Conservation (phyloP, 64 coral and sea anemone genomes). For the Porites lutea region DNA sequence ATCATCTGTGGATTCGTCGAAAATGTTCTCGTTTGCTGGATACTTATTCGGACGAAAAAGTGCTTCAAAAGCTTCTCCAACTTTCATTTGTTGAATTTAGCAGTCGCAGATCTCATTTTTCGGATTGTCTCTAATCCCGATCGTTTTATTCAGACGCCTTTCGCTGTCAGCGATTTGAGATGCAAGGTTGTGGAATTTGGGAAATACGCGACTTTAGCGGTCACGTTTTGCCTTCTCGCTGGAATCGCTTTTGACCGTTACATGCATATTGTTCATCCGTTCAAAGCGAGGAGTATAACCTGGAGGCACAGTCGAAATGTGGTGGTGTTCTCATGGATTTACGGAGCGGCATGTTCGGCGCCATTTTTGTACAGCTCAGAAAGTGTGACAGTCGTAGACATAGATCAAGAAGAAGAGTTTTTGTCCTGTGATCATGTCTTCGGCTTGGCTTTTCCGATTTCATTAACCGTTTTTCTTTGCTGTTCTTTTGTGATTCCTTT, state of each 20-base stretch:
- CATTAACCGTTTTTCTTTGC: background rate
- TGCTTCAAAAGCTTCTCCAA: constrained; percentile 35
- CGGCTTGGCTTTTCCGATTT: constrained; percentile 17
- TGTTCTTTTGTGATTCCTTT: constrained; percentile 42
- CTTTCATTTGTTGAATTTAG: constrained; percentile 55
- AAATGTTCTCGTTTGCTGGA: constrained; percentile 12
- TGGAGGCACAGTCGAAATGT: constrained; percentile 50
- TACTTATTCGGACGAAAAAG: constrained; percentile 16
- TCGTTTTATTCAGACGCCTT: background rate
- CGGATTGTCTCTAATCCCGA: background rate
- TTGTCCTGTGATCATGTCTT: background rate
- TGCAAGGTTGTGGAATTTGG: constrained; percentile 25
- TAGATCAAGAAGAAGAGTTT: background rate
- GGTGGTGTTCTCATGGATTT: constrained; percentile 21
- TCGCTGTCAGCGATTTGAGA: background rate
- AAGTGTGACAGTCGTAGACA: background rate
- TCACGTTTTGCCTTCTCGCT: constrained; percentile 38
- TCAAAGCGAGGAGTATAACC: constrained; percentile 14
- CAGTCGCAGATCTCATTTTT: constrained; percentile 51
- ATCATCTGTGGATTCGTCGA: background rate
- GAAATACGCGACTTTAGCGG: constrained; percentile 9
- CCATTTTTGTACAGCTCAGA: constrained; percentile 45
- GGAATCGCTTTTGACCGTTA: constrained; percentile 48
- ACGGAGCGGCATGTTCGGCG: background rate
- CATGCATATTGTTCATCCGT: constrained; percentile 40